A percentile compares a stretch with the other conserved stretches of the same genome.
These are phyloP conservation scores for Chelon auratus DNA, from an alignment of 2,797 vertebrate species.

Conservation along the genomic window DNA sequence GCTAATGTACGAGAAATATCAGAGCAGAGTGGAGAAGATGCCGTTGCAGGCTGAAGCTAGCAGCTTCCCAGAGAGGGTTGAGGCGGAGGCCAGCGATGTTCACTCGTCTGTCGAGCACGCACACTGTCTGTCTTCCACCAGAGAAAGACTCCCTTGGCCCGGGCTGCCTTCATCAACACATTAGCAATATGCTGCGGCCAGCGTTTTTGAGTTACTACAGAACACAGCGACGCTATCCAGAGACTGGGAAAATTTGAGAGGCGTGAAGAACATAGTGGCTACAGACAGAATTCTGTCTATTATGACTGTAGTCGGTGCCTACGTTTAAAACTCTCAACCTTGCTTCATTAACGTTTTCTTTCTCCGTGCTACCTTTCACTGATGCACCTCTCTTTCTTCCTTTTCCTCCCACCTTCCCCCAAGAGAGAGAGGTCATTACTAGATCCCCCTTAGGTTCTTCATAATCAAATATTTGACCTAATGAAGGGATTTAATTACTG, in stretches of 20 bases:
- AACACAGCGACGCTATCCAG: constrained; percentile 54
- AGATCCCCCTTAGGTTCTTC: constrained; percentile 62
- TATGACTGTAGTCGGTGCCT: constrained; percentile 4
- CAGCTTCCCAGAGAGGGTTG: constrained; percentile 83
- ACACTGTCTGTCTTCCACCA: constrained; percentile 72
- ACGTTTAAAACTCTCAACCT: background rate
- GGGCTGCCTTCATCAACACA: constrained; percentile 78
- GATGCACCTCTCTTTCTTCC: constrained; percentile 14
- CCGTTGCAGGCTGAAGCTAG: constrained; percentile 63
- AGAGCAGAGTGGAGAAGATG: constrained; percentile 64
- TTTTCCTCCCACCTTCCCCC: constrained; percentile 16
- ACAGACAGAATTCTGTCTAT: constrained; percentile 28
- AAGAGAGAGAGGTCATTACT: constrained; percentile 68
- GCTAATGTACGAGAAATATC: constrained; percentile 58
- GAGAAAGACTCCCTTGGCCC: constrained; percentile 71
- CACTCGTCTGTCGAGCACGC: constrained; percentile 78
- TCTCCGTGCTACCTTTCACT: constrained; percentile 1
- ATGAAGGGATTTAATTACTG: constrained; percentile 85
- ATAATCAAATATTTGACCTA: constrained; percentile 85
- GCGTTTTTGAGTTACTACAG: constrained; percentile 66
- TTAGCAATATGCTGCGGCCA: constrained; percentile 76
- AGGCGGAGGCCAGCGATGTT: constrained; percentile 78
- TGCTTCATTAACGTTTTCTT: constrained; percentile 18
- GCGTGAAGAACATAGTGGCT: constrained; percentile 52
- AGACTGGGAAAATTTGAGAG: constrained; percentile 53